Percentiles rank a stretch among this genome's conserved stretches.
Conservation (phyloP, 2,888 invertebrate species). For the Lasioglossum vierecki region DNA sequence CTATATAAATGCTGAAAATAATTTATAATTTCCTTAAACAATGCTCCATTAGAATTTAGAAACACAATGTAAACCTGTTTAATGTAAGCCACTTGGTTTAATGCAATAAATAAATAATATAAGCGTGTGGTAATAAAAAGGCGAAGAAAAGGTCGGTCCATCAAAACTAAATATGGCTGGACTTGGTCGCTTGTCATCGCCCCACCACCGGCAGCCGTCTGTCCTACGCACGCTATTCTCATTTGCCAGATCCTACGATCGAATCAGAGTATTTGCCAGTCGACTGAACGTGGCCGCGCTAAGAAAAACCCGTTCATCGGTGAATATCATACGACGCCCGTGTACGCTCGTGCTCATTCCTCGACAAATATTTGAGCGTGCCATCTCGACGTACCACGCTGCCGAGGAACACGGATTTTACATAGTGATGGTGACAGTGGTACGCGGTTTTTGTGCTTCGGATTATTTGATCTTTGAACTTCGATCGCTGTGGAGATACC, state of each 20-base stretch:
- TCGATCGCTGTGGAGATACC: neutral
- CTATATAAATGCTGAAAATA: too few species aligned
- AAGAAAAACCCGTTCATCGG: slow-evolving; percentile 52
- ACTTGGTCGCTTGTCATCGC: slow-evolving; percentile 72
- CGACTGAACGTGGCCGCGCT: slow-evolving; percentile 67
- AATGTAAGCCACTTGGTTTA: too few species aligned
- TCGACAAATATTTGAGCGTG: neutral
- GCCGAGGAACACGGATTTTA: neutral
- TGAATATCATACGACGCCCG: slow-evolving; percentile 18
- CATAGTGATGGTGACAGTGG: neutral
- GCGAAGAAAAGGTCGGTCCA: slow-evolving; percentile 41
- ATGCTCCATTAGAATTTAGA: too few species aligned
- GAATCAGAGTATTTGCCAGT: slow-evolving; percentile 60
- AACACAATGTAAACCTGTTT: too few species aligned
- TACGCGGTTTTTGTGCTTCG: neutral
- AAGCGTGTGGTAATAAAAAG: too few species aligned
- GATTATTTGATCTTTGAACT: neutral
- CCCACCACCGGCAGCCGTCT: slow-evolving; percentile 31
- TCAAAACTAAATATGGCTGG: slow-evolving; percentile 80
- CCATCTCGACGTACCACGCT: neutral
- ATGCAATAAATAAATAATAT: too few species aligned
- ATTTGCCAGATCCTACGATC: slow-evolving; percentile 69
- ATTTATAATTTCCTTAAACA: too few species aligned
- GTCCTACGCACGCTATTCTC: slow-evolving; percentile 76
- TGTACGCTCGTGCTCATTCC: neutral